Conservation (phyloP, 1,140 invertebrate species). For the Pteromalus puparum region DNA sequence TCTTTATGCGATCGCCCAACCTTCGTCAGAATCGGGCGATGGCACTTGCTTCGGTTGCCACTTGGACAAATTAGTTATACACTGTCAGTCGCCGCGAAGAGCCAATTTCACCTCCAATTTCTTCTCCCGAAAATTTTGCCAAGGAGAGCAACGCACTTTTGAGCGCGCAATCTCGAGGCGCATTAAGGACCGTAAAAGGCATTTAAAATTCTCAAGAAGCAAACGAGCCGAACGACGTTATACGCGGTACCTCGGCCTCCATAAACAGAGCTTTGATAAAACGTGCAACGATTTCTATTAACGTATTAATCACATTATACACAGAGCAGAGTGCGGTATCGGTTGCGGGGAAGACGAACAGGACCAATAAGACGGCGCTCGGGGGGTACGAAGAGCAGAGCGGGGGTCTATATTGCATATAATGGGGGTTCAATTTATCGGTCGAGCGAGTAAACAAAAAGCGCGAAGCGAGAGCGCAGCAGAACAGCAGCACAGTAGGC, state of each 20-base stretch:
- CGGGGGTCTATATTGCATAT: background rate
- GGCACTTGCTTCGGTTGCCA: too few species aligned
- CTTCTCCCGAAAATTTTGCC: too few species aligned
- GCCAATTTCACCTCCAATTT: too few species aligned
- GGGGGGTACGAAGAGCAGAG: background rate
- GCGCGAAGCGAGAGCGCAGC: background rate
- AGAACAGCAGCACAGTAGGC: background rate
- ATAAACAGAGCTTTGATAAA: background rate
- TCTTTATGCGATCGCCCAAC: background rate
- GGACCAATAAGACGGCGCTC: background rate
- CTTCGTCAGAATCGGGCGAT: background rate
- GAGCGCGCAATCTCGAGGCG: too few species aligned
- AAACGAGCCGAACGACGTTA: too few species aligned
- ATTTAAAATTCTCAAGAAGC: too few species aligned
- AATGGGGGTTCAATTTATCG: constrained; percentile 5
- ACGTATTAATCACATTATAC: constrained; percentile 19
- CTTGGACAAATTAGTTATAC: too few species aligned
- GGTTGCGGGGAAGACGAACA: background rate
- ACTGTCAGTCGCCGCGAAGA: too few species aligned
- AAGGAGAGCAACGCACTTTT: too few species aligned
- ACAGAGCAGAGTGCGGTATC: background rate
- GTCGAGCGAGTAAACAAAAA: constrained; percentile 18
- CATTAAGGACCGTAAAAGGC: too few species aligned
- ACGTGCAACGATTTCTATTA: constrained; percentile 19
- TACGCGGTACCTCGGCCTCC: too few species aligned